A percentile compares a stretch with the other conserved stretches of the same genome.
Evolutionary conservation across 2,888 invertebrate genomes (phyloP).

Genomic region (Julus scanicus): DNA sequence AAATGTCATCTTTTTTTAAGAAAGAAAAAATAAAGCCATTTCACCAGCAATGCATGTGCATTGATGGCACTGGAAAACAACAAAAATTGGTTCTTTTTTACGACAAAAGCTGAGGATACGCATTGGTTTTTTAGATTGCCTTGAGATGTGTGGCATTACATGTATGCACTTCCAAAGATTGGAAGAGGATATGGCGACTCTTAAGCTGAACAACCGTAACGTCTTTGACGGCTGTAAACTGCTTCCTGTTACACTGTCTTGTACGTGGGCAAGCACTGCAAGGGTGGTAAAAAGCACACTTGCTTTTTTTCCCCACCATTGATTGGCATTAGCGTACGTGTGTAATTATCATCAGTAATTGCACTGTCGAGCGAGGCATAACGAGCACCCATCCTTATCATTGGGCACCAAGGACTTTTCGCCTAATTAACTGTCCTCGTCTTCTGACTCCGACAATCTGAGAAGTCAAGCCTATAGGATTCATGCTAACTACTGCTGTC

Average conservation of each 20-base stretch:
- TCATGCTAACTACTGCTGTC: not conserved
- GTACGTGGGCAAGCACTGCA: not conserved
- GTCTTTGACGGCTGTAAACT: not conserved
- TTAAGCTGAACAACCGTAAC: not conserved
- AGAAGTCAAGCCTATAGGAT: not conserved
- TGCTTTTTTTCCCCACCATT: not conserved
- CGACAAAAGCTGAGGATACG: too few relatives aligned
- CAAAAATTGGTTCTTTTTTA: too few relatives aligned
- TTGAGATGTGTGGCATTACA: too few relatives aligned
- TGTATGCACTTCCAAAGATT: not conserved
- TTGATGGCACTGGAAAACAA: too few relatives aligned
- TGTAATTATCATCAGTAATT: not conserved
- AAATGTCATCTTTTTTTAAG: too few relatives aligned
- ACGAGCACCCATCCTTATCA: constrained; percentile 18
- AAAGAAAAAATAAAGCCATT: too few relatives aligned
- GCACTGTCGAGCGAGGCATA: not conserved
- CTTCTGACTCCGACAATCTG: constrained; percentile 11
- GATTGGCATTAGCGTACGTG: constrained; percentile 33
- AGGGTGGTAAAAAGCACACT: constrained; percentile 27
- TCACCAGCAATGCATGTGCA: too few relatives aligned
- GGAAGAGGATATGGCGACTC: not conserved
- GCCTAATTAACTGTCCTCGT: not conserved
- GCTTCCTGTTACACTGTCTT: too few relatives aligned
- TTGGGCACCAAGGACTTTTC: constrained; percentile 7
- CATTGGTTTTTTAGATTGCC: too few relatives aligned